A percentile compares a stretch with the other conserved stretches of the same genome.
These are phyloP conservation scores for Diploscapter pachys DNA, from an alignment of 1,140 invertebrate genomes.

Conservation along the genomic window DNA sequence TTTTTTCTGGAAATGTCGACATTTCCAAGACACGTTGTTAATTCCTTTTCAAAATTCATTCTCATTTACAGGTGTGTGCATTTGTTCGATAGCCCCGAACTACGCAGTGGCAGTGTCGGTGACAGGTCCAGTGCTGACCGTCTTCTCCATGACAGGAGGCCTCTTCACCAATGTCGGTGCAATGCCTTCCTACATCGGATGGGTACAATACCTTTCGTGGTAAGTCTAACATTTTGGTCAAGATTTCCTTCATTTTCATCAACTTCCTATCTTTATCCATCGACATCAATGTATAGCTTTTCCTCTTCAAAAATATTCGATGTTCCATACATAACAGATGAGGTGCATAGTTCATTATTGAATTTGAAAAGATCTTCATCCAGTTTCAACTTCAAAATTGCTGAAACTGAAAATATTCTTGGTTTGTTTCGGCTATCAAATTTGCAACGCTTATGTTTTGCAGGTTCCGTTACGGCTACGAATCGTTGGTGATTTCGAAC, in stretches of 20 bases:
- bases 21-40: slow-evolving; percentile 10
- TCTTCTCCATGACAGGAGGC: slow-evolving; percentile 49
- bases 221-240: background rate
- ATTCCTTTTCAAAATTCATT: slow-evolving; percentile 27
- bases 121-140: slow-evolving; percentile 45
- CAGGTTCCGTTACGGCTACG: slow-evolving; percentile 48
- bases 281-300: slow-evolving; percentile 7
- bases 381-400: background rate
- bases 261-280: background rate
- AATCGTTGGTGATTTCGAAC: slow-evolving; percentile 46
- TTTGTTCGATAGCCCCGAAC: slow-evolving; percentile 15
- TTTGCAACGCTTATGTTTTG: slow-evolving; percentile 1
- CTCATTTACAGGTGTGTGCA: slow-evolving; percentile 24
- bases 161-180: slow-evolving; percentile 46
- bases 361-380: too few species aligned
- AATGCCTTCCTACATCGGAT: slow-evolving; percentile 37
- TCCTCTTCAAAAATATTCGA: background rate
- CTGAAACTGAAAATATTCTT: slow-evolving; percentile 1
- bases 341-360: background rate
- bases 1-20: background rate
- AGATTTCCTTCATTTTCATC: too few species aligned
- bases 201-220: slow-evolving; percentile 51
- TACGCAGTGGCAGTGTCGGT: slow-evolving; percentile 32
- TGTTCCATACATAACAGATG: background rate
- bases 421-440: too few species aligned